Base-by-base conservation (phyloP, 2,113 vertebrate genomes). In the Aptenodytes patagonicus region DNA sequence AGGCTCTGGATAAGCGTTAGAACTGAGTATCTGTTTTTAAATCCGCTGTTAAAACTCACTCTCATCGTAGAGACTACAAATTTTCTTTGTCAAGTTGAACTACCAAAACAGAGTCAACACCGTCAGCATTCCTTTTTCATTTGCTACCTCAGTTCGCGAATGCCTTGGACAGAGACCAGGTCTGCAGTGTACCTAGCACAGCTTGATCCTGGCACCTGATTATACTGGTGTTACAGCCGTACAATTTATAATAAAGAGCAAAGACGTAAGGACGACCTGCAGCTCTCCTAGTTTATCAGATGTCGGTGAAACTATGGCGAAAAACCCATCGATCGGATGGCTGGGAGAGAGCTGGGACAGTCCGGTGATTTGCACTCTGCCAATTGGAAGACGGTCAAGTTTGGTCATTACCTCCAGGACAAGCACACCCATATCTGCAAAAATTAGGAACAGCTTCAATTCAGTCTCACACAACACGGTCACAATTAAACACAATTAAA, bases 231-330 rank as follows among this genome's bases (percentile, higher is more conserved):
- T 20, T 42, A 81, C 16, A n/a, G 17, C 61, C 57, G 20, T 1
- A n/a, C 6, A 20, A 34, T 29, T 38, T 10, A 55, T 42, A 75
- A 84, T 42, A 75, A 34, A 92, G 20, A 79, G 51, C 36, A 86
- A 81, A 65, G 60, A 51, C 10, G 31, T 38, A 11, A 38, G 10
- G 21, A 46, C 61, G 94, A 99, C 99, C 99, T 99, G 99, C 57
- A 99, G 96, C 96, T 99, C 99, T 91, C 99, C 99, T 11, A 99
- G 97, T 94, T 99, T 99, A 77, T 99, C 98, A 20, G 98, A 99
- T 2, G 98, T 97, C 4, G 99, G 98, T 16, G 99, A 99, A 79
- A 99, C n/a, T 51, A 99, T 92, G 14, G 98, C 83, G 93, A 99
- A 99, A 97, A 98, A 98, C 15, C 99, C 99, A 91, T 70, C 97